Base-by-base conservation (phyloP, 1,140 invertebrate species). In the Drosophila pseudoobscura region DNA sequence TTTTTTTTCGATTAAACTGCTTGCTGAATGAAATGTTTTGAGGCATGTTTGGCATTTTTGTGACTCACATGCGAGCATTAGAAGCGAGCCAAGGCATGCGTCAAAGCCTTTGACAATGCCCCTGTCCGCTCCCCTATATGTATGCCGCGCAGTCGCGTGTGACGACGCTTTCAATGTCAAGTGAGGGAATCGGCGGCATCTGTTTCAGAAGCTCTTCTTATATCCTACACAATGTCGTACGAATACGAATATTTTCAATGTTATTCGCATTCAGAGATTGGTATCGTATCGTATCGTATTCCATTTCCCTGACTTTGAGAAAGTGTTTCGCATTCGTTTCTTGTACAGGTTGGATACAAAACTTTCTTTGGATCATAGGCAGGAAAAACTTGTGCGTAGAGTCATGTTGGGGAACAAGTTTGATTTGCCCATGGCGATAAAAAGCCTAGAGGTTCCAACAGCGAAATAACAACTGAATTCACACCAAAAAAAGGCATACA, bases 131-230 rank as follows among this genome's bases (percentile, higher is more conserved):
- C 24, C 24, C 24, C 5, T 26, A 26, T 26, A 6, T 26, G 24
- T 26, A 26, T 26, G 24, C 24, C 51, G 50, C 66, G 60, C 29
- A 45, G 55, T 70, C 77, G 77, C 50, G 39, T 62, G 35, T 75
- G 45, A 58, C 44, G 44, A 45, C 44, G 44, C 53, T 75, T 80
- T 80, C 77, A 80, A 80, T 80, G 77, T 80, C 78, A 80, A 80
- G 78, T 72, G 68, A 20, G 43, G 47, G 55, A 61, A 15, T 53
- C 51, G 6, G 55, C 45, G 35, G 39, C 22, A 20, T 20, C 2
- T 20, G 20, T 20, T 39, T 4, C 35, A 39, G 35, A 39, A 39
- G 11, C 35, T 13, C 35, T 39, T 13, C 11, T 22, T 22, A 55
- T 24, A 55, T 24, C 9, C 13, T 43, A 44, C 51, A 63, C 29